Evolutionary conservation across 1,140 invertebrate genomes (phyloP), one percentile per base, ranked within the genome.

Genomic region (Caenorhabditis briggsae): DNA sequence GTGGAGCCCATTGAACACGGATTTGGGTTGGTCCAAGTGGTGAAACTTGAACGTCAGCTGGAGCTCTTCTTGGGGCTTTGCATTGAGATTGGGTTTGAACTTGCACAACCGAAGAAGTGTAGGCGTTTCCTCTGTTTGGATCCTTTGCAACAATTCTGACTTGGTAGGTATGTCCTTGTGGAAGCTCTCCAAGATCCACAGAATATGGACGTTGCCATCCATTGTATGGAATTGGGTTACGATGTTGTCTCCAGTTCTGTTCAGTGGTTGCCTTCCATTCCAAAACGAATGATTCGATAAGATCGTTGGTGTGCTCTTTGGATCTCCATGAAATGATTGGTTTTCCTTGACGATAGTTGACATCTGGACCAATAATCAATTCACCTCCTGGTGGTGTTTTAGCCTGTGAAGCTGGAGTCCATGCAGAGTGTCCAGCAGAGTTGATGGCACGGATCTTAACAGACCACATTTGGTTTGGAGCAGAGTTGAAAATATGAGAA

Each of bases 131-230:
- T 59, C 87, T 74, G 82, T 91, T 90, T 41, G 86, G 88, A 82
- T 92, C 92, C 50, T 92, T 85, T 33, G 90, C 91, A 50, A 89
- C 89, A 33, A 92, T 90, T 41, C 91, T 88, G 23, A 92, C 92
- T 84, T 92, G 89, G 82, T 91, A 91, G 48, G 83, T 82, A 53
- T 90, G 91, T 12, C 92, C 91, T 43, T 88, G 18, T 11, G 92
- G 92, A 33, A 92, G 84, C 74, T 90, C 88, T 55, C 82, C 87
- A 43, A 92, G 84, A 83, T 92, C 92, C 23, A 91, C 84, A 53
- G 87, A 90, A 84, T 92, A 92, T 5, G 91, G 90, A 65, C 91
- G 86, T 88, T 92, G 91, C 89, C 88, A 91, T 16, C 91, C 91
- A 53, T 88, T 48, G 82, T 88, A 92, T 11, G 89, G 89, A 59